Percentiles rank a stretch among this genome's conserved stretches.
Evolutionary conservation across 2,113 vertebrate species (phyloP).

Genomic region (Apistogramma diplotaenia): DNA sequence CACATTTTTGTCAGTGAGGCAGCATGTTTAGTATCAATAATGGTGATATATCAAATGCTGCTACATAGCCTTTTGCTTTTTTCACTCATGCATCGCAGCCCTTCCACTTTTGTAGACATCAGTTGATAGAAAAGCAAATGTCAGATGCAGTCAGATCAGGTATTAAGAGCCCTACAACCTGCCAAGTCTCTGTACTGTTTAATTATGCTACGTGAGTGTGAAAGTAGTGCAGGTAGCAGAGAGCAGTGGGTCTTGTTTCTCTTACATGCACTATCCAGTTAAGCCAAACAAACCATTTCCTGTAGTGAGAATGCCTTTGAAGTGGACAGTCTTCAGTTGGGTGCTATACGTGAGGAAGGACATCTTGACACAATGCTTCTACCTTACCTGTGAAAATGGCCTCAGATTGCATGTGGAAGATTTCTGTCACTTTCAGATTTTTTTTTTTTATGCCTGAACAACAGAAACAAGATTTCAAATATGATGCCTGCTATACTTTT

Average conservation of each 20-base stretch:
- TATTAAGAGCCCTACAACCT: rapidly evolving
- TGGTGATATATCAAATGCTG: not conserved
- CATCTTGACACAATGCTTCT: not conserved
- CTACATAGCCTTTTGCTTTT: not conserved
- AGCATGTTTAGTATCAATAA: rapidly evolving
- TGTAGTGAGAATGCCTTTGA: not conserved
- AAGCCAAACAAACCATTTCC: not conserved
- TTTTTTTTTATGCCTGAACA: no score
- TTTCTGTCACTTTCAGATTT: not conserved
- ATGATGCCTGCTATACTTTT: not conserved
- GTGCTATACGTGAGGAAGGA: not conserved
- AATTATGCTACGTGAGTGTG: not conserved
- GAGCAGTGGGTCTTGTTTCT: rapidly evolving
- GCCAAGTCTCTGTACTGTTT: not conserved
- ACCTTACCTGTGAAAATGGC: rapidly evolving
- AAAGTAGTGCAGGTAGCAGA: not conserved
- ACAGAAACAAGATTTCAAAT: not conserved
- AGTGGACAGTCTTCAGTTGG: not conserved
- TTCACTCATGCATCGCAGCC: not conserved
- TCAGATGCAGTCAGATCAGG: not conserved
- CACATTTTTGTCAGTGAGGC: not conserved
- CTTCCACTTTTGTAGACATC: not conserved
- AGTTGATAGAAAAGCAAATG: not conserved
- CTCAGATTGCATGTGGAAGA: not conserved
- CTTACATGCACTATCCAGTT: not conserved